phyloP scores from a whole-genome alignment of 2,888 invertebrate genomes.

The Lasioglossum villosulum region DNA sequence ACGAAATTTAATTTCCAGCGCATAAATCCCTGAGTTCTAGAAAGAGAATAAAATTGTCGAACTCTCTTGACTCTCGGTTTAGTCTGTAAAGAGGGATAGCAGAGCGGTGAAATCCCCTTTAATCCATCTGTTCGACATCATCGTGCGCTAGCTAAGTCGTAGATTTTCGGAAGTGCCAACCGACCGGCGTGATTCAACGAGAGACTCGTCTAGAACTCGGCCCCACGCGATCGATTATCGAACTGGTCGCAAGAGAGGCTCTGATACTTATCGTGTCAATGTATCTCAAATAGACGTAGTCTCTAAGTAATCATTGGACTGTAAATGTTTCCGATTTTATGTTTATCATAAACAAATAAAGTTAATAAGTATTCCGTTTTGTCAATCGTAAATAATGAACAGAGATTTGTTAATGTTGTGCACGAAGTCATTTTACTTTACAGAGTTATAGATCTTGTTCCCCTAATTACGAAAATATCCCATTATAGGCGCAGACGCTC shows the following conservation, averaged over 20 bases:
- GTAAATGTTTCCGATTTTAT: too few relatives aligned
- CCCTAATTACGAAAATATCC: too few relatives aligned
- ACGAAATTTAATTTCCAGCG: background rate
- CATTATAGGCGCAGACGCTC: too few relatives aligned
- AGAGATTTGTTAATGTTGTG: too few relatives aligned
- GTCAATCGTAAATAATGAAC: too few relatives aligned
- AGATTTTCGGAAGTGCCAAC: slow-evolving; percentile 26
- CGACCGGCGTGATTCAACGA: slow-evolving; percentile 19
- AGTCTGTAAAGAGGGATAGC: background rate
- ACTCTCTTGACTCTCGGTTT: background rate
- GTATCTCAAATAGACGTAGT: background rate
- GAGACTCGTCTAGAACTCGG: slow-evolving; percentile 28
- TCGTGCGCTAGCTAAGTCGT: slow-evolving; percentile 28
- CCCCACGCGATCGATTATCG: slow-evolving; percentile 56
- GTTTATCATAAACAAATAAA: too few relatives aligned
- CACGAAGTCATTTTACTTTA: too few relatives aligned
- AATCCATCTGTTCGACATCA: slow-evolving; percentile 43
- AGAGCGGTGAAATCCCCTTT: slow-evolving; percentile 46
- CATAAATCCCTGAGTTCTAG: background rate
- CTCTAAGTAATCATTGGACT: too few relatives aligned
- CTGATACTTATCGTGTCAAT: slow-evolving; percentile 28
- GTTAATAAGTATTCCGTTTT: too few relatives aligned
- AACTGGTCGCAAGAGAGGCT: slow-evolving; percentile 43
- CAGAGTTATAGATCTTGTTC: too few relatives aligned
- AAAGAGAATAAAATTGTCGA: slow-evolving; percentile 15